phyloP scores from a whole-genome alignment of 2,888 invertebrate species.

The Cyrtodaria siliqua region DNA sequence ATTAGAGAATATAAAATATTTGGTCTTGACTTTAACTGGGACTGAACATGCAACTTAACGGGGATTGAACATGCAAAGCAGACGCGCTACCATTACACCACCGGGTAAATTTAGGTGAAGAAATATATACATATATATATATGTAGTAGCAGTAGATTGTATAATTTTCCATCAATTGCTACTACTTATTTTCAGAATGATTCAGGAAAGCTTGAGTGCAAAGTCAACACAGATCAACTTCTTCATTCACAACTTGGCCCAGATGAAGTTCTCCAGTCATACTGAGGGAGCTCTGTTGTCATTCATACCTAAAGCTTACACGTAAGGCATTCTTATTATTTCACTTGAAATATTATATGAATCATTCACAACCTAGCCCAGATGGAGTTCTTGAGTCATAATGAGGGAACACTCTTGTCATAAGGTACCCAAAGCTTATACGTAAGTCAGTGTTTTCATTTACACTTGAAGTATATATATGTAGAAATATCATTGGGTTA shows the following conservation, averaged over 20 bases:
- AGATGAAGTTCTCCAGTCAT: slow-evolving; percentile 95
- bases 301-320: slow-evolving; percentile 97
- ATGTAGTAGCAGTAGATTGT: neutral
- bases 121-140: no score
- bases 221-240: slow-evolving; percentile 99
- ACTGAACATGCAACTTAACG: no score
- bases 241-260: slow-evolving; percentile 98
- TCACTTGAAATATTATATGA: no score
- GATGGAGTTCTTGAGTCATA: slow-evolving; percentile 94
- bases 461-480: no score
- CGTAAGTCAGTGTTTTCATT: slow-evolving; percentile 89
- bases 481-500: no score
- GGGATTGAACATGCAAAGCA: no score
- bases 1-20: no score
- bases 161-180: slow-evolving; percentile 36
- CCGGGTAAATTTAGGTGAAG: no score
- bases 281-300: slow-evolving; percentile 89
- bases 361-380: slow-evolving; percentile 99
- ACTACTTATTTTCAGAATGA: slow-evolving; percentile 89
- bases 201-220: slow-evolving; percentile 96
- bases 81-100: neutral
- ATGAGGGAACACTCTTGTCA: slow-evolving; percentile 89
- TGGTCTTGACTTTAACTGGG: no score
- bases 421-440: slow-evolving; percentile 98
- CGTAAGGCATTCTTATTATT: slow-evolving; percentile 89